Evolutionary conservation across 2,113 vertebrate genomes (phyloP), one percentile per base, ranked within the genome.

Genomic region (Rhegmatorhina hoffmannsi): DNA sequence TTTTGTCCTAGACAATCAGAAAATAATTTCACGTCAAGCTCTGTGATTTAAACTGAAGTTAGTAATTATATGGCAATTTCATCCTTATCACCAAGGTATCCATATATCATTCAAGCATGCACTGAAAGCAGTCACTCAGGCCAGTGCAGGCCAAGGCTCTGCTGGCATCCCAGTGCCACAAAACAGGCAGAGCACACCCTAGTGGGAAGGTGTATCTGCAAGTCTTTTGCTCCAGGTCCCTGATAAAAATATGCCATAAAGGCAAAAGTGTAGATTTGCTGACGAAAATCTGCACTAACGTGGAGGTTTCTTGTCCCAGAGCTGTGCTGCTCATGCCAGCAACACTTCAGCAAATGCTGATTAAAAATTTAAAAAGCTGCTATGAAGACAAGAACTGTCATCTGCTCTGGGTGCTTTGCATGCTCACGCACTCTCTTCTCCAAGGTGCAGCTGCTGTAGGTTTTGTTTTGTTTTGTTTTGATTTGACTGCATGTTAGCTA

Each of bases 1-100:
- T 84, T 83, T 89, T 83, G 58, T 91, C 59, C 70, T 25, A 85
- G 69, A 85, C 46, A 90, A 93, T 43, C 68, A 84, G 43, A 90
- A 92, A 92, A 86, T 44, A 73, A 79, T 79, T 92, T 88, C 25
- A 94, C 64, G 7, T 52, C 72, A 64, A 62, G 38, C 15, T 76
- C 34, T 55, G 33, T 47, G 83, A 94, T 89, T 96, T 84, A 79
- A 94, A 78, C 6, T 43, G 44, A 89, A 82, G 40, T 66, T 72
- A 85, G 43, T 25, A 89, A 94, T 75, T 85, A 72, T 15, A 68
- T 50, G 67, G 43, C 73, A 73, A 69, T 93, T 96, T 76, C 38
- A 87, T 26, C 74, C 49, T 79, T 91, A 89, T 79, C 75, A 84
- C 17, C 60, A 68, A 40, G 52, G 73, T 23, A 81, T 7, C n/a